Evolutionary conservation across 2,888 invertebrate species (phyloP).

Genomic region (Acrobasis consociella): DNA sequence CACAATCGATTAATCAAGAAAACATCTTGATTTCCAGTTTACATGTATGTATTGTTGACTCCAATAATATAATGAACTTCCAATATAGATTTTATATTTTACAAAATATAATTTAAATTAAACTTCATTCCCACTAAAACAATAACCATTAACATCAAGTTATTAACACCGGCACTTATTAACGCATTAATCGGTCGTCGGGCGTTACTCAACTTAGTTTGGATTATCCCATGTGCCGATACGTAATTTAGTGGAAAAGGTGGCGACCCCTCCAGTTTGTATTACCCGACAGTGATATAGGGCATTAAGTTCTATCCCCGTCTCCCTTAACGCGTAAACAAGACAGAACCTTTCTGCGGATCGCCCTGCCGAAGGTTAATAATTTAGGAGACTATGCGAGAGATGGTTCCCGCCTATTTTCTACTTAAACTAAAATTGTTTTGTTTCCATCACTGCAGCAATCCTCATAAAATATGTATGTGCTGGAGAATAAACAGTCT

Average conservation of each 20-base stretch:
- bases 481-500: conserved; percentile 39
- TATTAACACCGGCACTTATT: conserved; percentile 57
- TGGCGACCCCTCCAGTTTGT: conserved; percentile 80
- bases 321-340: conserved; percentile 81
- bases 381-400: conserved; percentile 77
- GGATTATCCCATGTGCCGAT: conserved; percentile 78
- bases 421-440: conserved; percentile 70
- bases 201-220: conserved; percentile 71
- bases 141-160: conserved; percentile 20
- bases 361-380: conserved; percentile 77
- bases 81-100: neutral
- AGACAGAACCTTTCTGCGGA: conserved; percentile 79
- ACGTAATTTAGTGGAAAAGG: conserved; percentile 82
- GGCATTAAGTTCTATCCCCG: conserved; percentile 79
- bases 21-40: too few relatives aligned
- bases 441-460: conserved; percentile 61
- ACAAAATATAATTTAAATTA: neutral
- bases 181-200: conserved; percentile 55
- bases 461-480: conserved; percentile 55
- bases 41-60: too few relatives aligned
- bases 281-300: conserved; percentile 81
- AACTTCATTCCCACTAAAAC: conserved; percentile 17
- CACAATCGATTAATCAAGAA: too few relatives aligned
- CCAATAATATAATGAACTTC: too few relatives aligned
- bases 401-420: conserved; percentile 66